These are phyloP conservation scores for Pelecanus crispus DNA, from an alignment of 2,113 vertebrate genomes.

Conservation along the genomic window DNA sequence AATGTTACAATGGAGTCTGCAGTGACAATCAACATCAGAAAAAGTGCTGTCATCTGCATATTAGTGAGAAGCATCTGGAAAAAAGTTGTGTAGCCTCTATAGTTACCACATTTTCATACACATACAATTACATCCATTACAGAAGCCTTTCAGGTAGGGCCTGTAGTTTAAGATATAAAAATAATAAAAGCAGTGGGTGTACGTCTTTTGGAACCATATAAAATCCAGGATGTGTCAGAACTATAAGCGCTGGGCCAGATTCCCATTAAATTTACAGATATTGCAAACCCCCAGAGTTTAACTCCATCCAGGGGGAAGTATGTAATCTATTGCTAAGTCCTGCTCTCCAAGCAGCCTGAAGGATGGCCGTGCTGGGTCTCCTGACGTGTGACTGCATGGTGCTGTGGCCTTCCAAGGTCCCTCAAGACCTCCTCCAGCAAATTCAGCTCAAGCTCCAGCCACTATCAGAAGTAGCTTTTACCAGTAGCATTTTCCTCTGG, in stretches of 20 bases:
- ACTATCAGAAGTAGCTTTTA: not conserved
- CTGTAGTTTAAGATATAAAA: not conserved
- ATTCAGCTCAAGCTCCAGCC: not conserved
- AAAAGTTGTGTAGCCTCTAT: not conserved
- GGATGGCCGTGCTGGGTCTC: not conserved
- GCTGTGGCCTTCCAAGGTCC: not conserved
- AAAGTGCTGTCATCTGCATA: not conserved
- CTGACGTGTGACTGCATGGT: not conserved
- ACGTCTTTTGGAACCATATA: not conserved
- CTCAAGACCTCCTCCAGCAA: not conserved
- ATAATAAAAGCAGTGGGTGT: not conserved
- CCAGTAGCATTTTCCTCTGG: not conserved
- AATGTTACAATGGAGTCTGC: not conserved
- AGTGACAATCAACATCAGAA: not conserved
- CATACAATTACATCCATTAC: not conserved
- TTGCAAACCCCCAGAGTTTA: not conserved
- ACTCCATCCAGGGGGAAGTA: not conserved
- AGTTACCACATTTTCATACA: not conserved
- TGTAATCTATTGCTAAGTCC: not conserved
- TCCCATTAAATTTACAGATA: not conserved
- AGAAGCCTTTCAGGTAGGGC: not conserved
- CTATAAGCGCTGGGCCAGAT: not conserved
- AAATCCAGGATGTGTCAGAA: not conserved
- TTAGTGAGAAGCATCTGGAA: not conserved
- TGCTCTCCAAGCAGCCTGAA: not conserved